A percentile compares a stretch with the other conserved stretches of the same genome.
These are phyloP conservation scores for Chrosomus eos DNA, from an alignment of 2,797 vertebrate species.

Conservation along the genomic window DNA sequence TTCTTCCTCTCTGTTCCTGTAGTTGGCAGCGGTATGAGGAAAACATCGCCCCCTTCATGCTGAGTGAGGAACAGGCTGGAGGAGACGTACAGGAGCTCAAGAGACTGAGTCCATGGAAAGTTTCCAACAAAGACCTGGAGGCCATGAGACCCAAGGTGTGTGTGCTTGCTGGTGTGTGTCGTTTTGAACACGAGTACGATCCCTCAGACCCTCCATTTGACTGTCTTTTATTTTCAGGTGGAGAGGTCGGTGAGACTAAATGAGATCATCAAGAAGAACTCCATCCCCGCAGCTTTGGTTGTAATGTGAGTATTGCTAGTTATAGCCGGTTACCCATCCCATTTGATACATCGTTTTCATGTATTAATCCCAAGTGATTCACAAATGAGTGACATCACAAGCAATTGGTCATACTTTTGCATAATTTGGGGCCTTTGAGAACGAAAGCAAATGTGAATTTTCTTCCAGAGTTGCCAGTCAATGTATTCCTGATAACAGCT, in stretches of 20 bases:
- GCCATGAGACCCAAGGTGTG: conserved; percentile 74
- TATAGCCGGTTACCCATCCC: neutral
- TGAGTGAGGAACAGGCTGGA: conserved; percentile 69
- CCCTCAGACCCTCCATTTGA: neutral
- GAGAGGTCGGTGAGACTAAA: conserved; percentile 76
- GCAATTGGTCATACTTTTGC: neutral
- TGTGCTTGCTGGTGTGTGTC: neutral
- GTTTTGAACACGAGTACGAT: neutral
- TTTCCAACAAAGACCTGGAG: conserved; percentile 76
- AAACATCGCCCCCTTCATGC: conserved; percentile 71
- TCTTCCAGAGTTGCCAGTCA: neutral
- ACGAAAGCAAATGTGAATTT: neutral
- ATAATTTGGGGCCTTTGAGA: neutral
- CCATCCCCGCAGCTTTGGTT: conserved; percentile 73
- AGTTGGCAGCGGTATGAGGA: conserved; percentile 76
- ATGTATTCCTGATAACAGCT: neutral
- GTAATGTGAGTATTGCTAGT: conserved; percentile 74
- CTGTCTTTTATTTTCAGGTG: conserved; percentile 61
- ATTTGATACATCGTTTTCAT: neutral
- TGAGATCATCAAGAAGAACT: conserved; percentile 81
- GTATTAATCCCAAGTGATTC: neutral
- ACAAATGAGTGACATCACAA: neutral
- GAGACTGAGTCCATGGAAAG: conserved; percentile 67
- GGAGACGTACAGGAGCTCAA: conserved; percentile 57
- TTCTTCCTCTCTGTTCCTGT: conserved; percentile 9